Conservation (phyloP, 2,888 invertebrate species). For the Nemapogon koenigi region DNA sequence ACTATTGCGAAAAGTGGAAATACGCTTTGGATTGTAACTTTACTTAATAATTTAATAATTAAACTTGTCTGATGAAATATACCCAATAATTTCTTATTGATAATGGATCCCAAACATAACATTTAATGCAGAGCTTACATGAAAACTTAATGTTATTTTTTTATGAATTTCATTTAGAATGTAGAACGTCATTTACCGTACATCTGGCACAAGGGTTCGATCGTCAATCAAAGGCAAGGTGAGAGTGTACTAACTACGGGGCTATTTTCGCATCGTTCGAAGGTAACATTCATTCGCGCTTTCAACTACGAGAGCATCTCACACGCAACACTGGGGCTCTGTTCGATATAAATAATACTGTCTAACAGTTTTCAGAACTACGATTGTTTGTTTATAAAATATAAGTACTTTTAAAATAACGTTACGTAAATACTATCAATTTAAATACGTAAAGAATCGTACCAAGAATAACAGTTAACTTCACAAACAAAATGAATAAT, state of each 20-base stretch:
- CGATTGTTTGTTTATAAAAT: too few relatives aligned
- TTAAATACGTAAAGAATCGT: too few relatives aligned
- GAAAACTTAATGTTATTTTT: background rate
- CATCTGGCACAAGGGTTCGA: slow-evolving; percentile 64
- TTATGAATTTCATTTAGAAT: background rate
- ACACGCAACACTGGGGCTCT: slow-evolving; percentile 54
- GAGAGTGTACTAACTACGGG: slow-evolving; percentile 50
- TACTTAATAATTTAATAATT: background rate
- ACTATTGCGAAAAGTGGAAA: slow-evolving; percentile 50
- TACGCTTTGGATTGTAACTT: slow-evolving; percentile 26
- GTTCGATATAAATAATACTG: slow-evolving; percentile 54
- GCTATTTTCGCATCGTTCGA: slow-evolving; percentile 63
- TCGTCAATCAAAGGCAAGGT: slow-evolving; percentile 65
- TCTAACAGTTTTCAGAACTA: slow-evolving; percentile 43
- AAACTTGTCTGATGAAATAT: slow-evolving; percentile 1
- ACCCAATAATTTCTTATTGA: background rate
- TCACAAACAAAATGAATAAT: too few relatives aligned
- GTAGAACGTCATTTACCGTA: slow-evolving; percentile 39
- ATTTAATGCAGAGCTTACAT: background rate
- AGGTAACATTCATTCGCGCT: slow-evolving; percentile 62
- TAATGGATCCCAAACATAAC: background rate
- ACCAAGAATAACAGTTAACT: too few relatives aligned
- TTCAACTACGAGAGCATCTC: slow-evolving; percentile 52
- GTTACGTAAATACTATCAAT: too few relatives aligned
- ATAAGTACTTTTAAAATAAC: too few relatives aligned